Conservation (phyloP, 2,888 invertebrate species). For the Toxonevra muliebris region DNA sequence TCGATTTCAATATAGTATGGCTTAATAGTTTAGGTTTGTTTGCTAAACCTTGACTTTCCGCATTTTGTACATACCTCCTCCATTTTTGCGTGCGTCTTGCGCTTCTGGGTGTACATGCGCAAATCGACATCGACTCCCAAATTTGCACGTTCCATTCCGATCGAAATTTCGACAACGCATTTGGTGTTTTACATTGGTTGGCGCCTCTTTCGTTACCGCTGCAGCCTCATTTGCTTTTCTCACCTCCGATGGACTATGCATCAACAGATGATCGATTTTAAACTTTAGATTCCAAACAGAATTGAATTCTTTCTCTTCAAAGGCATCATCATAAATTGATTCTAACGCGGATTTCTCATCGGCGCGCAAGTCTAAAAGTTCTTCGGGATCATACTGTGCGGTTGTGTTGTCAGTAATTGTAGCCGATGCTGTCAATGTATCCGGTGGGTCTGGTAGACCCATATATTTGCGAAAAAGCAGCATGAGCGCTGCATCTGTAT, state of each 20-base stretch:
- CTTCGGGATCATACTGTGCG: constrained; percentile 61
- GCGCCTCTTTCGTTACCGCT: constrained; percentile 51
- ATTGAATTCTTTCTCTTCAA: constrained; percentile 75
- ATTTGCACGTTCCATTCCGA: constrained; percentile 73
- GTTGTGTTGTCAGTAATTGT: constrained; percentile 25
- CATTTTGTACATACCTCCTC: constrained; percentile 43
- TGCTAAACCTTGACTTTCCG: background rate
- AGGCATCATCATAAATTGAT: constrained; percentile 79
- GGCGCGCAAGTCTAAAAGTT: constrained; percentile 72
- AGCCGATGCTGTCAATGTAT: constrained; percentile 10
- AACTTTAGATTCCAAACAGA: constrained; percentile 76
- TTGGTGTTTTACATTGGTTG: constrained; percentile 38
- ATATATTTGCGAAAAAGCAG: constrained; percentile 78
- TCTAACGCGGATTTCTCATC: constrained; percentile 80
- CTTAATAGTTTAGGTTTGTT: too few relatives aligned
- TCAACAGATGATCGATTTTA: constrained; percentile 73
- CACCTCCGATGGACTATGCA: constrained; percentile 67
- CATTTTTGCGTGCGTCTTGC: constrained; percentile 30
- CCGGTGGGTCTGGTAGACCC: constrained; percentile 42
- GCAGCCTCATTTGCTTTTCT: constrained; percentile 60
- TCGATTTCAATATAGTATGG: too few relatives aligned
- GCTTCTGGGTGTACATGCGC: constrained; percentile 68
- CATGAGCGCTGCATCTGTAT: constrained; percentile 77
- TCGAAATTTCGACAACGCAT: constrained; percentile 70
- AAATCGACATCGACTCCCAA: constrained; percentile 79